A percentile compares a stretch with the other conserved stretches of the same genome.
Conservation (phyloP, 2,888 invertebrate genomes). For the Caenorhabditis wallacei region DNA sequence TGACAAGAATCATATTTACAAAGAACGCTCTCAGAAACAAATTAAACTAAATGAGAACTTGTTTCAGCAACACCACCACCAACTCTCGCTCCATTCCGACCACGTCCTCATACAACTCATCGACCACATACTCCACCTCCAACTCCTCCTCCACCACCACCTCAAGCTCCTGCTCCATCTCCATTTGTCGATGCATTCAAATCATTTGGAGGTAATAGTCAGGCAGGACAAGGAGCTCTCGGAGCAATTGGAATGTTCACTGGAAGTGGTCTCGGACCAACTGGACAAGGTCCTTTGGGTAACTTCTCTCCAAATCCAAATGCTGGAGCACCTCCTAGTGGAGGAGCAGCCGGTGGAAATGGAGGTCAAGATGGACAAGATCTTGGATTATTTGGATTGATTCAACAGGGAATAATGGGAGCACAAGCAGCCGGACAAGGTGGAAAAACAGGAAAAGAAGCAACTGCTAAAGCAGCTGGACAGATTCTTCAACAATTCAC, state of each 20-base stretch:
- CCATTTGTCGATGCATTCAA: constrained; percentile 60
- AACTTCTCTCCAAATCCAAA: constrained; percentile 60
- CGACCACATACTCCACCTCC: constrained; percentile 30
- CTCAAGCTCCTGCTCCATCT: constrained; percentile 60
- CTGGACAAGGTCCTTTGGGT: constrained; percentile 65
- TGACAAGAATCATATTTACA: no score
- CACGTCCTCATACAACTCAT: constrained; percentile 61
- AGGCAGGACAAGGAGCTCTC: constrained; percentile 59
- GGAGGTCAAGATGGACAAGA: constrained; percentile 69
- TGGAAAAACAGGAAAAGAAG: constrained; percentile 65
- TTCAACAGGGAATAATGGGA: constrained; percentile 69
- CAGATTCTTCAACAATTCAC: constrained; percentile 72
- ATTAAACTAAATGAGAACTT: not conserved
- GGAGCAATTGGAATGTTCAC: constrained; percentile 68
- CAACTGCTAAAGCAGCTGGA: constrained; percentile 67
- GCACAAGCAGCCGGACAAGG: constrained; percentile 69
- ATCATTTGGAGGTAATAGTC: constrained; percentile 49
- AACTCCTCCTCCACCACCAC: constrained; percentile 64
- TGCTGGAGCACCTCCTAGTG: constrained; percentile 34
- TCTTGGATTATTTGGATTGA: constrained; percentile 69
- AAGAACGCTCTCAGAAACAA: no score
- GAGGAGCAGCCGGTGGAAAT: constrained; percentile 29
- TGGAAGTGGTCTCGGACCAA: constrained; percentile 59
- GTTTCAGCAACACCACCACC: constrained; percentile 70
- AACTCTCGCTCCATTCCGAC: constrained; percentile 59